These are phyloP conservation scores for Trinorchestia longiramus DNA, from an alignment of 1,140 invertebrate species.

Conservation along the genomic window DNA sequence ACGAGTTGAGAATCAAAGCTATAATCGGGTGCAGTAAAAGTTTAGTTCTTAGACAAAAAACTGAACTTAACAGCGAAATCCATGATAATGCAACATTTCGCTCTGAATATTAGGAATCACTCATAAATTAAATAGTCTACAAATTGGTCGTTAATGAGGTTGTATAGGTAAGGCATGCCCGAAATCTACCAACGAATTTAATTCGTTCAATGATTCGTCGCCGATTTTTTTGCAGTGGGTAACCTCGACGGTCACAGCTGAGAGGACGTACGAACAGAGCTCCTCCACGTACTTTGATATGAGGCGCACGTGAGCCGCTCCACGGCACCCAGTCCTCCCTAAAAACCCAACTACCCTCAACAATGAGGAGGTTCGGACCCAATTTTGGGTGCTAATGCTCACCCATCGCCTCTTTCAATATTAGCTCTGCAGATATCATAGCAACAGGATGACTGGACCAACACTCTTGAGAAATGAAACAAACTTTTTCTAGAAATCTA, in stretches of 20 bases:
- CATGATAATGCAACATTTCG: neutral
- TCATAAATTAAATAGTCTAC: neutral
- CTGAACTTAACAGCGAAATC: neutral
- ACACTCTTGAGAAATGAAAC: too few species aligned
- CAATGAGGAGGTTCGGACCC: neutral
- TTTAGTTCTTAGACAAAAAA: neutral
- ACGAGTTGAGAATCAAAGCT: neutral
- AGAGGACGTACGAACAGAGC: neutral
- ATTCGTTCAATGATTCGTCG: neutral
- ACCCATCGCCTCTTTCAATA: neutral
- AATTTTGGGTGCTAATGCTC: neutral
- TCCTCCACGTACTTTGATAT: neutral
- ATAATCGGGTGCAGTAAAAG: neutral
- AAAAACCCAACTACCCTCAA: neutral
- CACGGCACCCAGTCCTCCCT: neutral
- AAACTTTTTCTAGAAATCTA: too few species aligned
- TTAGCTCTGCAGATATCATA: neutral
- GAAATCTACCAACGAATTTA: neutral
- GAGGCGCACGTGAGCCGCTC: neutral
- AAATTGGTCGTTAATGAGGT: neutral
- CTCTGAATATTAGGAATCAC: neutral
- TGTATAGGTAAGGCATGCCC: neutral
- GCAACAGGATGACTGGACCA: neutral
- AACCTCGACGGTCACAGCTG: neutral
- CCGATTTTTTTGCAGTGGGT: neutral